Conservation (phyloP, 2,888 invertebrate species). For the Acanthoscelides obtectus region DNA sequence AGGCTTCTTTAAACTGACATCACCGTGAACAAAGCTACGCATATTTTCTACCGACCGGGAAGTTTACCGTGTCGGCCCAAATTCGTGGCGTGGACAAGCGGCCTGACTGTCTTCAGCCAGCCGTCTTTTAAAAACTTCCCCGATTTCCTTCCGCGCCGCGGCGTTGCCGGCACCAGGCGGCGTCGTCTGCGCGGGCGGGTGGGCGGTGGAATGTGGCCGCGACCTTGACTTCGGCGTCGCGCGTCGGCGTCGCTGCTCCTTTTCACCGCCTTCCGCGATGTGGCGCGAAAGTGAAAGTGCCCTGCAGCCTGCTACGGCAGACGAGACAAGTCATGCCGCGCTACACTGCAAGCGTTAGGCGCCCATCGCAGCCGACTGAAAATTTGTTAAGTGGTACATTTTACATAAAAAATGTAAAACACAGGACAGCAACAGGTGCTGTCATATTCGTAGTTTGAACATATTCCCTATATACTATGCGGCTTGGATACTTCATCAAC, state of each 20-base stretch:
- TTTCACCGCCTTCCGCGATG: conserved; percentile 28
- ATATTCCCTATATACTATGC: no score
- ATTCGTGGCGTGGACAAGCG: no score
- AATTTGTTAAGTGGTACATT: no score
- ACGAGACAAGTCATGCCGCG: neutral
- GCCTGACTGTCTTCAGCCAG: no score
- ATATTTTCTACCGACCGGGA: no score
- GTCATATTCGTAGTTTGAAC: no score
- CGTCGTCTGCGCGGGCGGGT: neutral
- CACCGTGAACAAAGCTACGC: no score
- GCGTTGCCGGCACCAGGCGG: neutral
- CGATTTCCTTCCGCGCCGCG: neutral
- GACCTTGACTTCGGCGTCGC: conserved; percentile 32
- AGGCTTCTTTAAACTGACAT: no score
- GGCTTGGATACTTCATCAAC: no score
- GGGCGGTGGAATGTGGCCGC: conserved; percentile 19
- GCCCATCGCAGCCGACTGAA: neutral
- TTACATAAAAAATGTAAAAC: no score
- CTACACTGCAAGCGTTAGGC: neutral
- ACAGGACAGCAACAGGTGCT: no score
- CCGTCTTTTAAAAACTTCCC: neutral
- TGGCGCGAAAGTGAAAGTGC: conserved; percentile 33
- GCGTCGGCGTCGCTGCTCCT: conserved; percentile 31
- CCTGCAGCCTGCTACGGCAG: conserved; percentile 16
- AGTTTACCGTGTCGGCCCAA: no score